Conservation (phyloP, 1,140 invertebrate genomes). For the Ostrea denselamellosa region DNA sequence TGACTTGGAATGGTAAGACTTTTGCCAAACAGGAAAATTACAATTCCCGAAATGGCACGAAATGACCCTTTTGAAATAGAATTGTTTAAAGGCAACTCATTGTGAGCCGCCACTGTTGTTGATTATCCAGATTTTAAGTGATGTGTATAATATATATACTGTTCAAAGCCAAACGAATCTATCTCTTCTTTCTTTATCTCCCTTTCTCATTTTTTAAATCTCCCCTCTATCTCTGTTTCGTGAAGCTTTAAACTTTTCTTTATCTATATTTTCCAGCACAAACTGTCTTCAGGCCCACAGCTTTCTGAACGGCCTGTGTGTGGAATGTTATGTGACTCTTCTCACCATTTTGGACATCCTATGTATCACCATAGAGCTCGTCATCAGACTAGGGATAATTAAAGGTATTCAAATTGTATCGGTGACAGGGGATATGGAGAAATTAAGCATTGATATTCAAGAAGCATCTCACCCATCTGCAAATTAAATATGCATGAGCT, state of each 20-base stretch:
- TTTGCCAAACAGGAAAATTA: too few relatives aligned
- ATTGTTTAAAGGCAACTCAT: too few relatives aligned
- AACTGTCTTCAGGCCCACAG: conserved; percentile 11
- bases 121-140: too few relatives aligned
- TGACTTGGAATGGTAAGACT: too few relatives aligned
- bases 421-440: not conserved
- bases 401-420: conserved; percentile 42
- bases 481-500: not conserved
- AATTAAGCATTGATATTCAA: not conserved
- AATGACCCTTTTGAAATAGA: too few relatives aligned
- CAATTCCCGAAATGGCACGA: too few relatives aligned
- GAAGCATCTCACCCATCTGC: not conserved
- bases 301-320: conserved; percentile 47
- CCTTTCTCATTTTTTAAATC: too few relatives aligned
- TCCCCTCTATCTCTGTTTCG: too few relatives aligned
- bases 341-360: conserved; percentile 50
- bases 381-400: conserved; percentile 49
- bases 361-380: conserved; percentile 48
- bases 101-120: too few relatives aligned
- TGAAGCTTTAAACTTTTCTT: not conserved
- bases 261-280: not conserved
- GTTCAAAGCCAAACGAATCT: too few relatives aligned
- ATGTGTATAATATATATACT: too few relatives aligned
- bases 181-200: too few relatives aligned
- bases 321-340: conserved; percentile 46